A percentile compares a stretch with the other conserved stretches of the same genome.
phyloP scores from a whole-genome alignment of 2,797 vertebrate species.

The Gallirallus australis region DNA sequence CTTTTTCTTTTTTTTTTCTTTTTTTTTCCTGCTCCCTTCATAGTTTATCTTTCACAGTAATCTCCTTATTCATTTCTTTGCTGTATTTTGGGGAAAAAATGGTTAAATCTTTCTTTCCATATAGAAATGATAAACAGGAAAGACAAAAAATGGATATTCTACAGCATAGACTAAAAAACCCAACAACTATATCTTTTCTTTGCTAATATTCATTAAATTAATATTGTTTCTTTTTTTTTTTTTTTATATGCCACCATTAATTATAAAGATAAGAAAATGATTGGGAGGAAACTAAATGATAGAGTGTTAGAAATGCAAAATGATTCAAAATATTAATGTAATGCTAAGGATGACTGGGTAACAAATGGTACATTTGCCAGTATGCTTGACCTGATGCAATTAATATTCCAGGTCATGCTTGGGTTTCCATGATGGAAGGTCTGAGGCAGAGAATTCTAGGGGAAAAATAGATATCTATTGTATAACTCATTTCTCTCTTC shows the following conservation, averaged over 20 bases:
- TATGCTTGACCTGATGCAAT: conserved; percentile 80
- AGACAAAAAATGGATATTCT: background rate
- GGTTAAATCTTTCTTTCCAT: background rate
- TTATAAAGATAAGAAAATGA: conserved; percentile 63
- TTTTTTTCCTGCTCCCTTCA: background rate
- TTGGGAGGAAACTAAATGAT: conserved; percentile 68
- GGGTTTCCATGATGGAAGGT: conserved; percentile 79
- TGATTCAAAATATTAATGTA: conserved; percentile 86
- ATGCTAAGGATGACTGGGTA: conserved; percentile 83
- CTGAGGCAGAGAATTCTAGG: conserved; percentile 70
- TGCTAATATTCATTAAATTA: background rate
- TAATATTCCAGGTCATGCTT: conserved; percentile 83
- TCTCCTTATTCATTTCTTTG: background rate
- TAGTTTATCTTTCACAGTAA: background rate
- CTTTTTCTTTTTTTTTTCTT: background rate
- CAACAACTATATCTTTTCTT: background rate
- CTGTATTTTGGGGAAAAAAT: background rate
- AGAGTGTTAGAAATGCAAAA: conserved; percentile 80
- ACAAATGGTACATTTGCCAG: conserved; percentile 83
- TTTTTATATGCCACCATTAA: conserved; percentile 32
- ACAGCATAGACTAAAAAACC: background rate
- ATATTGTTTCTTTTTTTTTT: conserved; percentile 25
- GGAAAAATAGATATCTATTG: conserved; percentile 73
- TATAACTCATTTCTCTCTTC: conserved; percentile 73
- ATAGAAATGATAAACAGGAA: background rate